These are phyloP conservation scores for Eulemur coronatus DNA, from an alignment of 2,797 vertebrate species.

Conservation along the genomic window DNA sequence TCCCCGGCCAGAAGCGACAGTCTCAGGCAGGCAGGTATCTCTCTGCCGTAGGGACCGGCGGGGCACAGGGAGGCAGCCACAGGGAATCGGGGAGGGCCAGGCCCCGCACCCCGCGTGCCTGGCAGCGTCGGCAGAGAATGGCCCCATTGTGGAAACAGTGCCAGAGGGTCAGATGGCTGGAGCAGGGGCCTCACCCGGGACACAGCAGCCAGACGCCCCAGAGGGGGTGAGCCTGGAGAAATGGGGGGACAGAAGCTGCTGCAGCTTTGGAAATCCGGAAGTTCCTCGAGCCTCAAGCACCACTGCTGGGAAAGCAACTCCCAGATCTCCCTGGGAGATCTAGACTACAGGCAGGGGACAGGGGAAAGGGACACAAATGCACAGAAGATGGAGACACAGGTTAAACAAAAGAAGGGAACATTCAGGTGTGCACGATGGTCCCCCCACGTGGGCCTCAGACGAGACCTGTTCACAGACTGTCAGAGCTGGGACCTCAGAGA, in stretches of 20 bases:
- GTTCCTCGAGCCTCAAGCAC: background rate
- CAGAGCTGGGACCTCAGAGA: background rate
- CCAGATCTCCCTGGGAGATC: no score
- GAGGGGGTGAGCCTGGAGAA: background rate
- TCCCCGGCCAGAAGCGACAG: background rate
- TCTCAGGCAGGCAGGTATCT: background rate
- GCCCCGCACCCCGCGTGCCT: background rate
- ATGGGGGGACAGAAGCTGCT: background rate
- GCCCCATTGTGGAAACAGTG: background rate
- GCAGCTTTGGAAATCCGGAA: background rate
- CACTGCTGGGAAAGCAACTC: background rate
- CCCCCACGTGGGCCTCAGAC: background rate
- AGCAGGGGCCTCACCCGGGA: background rate
- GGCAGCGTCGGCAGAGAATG: background rate
- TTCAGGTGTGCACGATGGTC: no score
- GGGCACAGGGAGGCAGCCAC: background rate
- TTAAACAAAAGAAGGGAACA: background rate
- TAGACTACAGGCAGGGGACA: background rate
- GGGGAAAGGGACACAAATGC: background rate
- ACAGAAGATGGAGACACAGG: background rate
- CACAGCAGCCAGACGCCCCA: background rate
- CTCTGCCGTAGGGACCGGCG: no score
- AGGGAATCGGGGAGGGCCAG: accelerated
- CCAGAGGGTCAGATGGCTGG: background rate
- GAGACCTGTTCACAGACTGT: background rate